A percentile compares a stretch with the other conserved stretches of the same genome.
phyloP scores from a whole-genome alignment of 2,113 vertebrate genomes.

The Strigops habroptila region DNA sequence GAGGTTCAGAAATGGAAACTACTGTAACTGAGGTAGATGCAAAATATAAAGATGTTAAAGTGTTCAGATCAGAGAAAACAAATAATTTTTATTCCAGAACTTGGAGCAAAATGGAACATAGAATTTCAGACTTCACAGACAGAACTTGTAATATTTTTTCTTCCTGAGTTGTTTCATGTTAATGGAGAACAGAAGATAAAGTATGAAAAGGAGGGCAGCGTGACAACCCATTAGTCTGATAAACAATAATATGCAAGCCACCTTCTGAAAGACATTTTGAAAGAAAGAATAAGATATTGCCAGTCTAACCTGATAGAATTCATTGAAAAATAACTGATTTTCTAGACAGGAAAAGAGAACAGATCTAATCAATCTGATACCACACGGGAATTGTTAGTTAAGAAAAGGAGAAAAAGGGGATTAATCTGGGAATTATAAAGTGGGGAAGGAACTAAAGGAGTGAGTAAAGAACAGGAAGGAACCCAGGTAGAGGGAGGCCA shows the following conservation, averaged over 20 bases:
- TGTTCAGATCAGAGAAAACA: not conserved
- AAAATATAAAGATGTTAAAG: not conserved
- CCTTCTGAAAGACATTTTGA: conserved; percentile 20
- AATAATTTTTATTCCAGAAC: not conserved
- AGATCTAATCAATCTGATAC: conserved; percentile 39
- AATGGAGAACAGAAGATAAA: not conserved
- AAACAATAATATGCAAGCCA: conserved; percentile 42
- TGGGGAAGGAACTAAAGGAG: not conserved
- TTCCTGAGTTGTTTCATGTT: not conserved
- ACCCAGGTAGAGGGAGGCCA: not conserved
- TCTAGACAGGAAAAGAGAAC: not conserved
- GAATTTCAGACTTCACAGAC: not conserved
- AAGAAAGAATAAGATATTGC: conserved; percentile 32
- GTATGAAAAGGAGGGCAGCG: not conserved
- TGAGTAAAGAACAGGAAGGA: not conserved
- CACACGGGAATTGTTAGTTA: conserved; percentile 55
- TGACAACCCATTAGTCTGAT: conserved; percentile 1
- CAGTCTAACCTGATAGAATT: conserved; percentile 22
- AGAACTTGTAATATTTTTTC: not conserved
- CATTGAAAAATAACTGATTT: conserved; percentile 41
- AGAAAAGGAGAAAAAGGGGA: not conserved
- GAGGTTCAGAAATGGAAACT: not conserved
- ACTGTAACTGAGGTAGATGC: not conserved
- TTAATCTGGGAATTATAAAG: conserved; percentile 42
- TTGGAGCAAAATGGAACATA: not conserved